Conservation (phyloP, 2,113 vertebrate species). For the Echinops telfairi region DNA sequence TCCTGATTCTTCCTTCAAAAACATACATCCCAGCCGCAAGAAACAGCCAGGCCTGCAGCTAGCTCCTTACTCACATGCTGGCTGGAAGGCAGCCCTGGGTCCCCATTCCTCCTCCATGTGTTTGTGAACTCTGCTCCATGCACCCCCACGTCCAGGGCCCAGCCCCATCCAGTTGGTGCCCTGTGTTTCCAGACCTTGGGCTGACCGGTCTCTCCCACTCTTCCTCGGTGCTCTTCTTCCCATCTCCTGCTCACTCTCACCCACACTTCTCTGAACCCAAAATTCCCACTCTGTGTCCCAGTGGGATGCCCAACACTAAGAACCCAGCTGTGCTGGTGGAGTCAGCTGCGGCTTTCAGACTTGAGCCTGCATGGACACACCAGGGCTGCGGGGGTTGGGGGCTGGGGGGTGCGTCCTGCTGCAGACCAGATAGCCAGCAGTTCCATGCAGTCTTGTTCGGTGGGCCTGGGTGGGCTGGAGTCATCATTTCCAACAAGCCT, state of each 20-base stretch:
- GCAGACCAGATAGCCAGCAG: fast-evolving
- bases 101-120: neutral
- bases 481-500: neutral
- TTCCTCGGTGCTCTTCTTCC: neutral
- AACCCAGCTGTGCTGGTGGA: neutral
- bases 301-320: neutral
- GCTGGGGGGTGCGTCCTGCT: neutral
- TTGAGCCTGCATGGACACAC: neutral
- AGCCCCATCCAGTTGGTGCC: neutral
- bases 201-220: neutral
- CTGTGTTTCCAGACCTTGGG: neutral
- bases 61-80: too few relatives aligned
- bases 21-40: neutral
- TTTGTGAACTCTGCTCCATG: neutral
- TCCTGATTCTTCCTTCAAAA: neutral
- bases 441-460: neutral
- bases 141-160: neutral
- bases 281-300: neutral
- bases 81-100: neutral
- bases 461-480: neutral
- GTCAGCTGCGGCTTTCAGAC: too few relatives aligned
- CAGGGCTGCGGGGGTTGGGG: too few relatives aligned
- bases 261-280: neutral
- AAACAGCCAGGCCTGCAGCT: neutral
- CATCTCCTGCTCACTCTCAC: neutral